Conservation (phyloP, 2,113 vertebrate species). For the Arvicanthis niloticus region DNA sequence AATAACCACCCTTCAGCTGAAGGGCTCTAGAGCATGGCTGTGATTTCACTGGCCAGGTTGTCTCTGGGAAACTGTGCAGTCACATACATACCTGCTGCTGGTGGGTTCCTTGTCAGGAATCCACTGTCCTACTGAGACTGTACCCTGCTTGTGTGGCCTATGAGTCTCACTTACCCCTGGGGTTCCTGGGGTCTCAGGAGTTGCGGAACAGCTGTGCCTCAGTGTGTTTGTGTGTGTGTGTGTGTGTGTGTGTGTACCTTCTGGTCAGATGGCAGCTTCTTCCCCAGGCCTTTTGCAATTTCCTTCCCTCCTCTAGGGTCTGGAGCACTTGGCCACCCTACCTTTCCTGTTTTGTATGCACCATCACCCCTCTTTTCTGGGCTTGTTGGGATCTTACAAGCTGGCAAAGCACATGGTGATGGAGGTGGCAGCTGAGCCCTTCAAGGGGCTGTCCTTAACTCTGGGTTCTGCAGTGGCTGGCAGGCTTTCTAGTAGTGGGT, state of each 20-base stretch:
- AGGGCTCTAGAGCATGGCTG: background rate
- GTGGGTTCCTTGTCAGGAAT: background rate
- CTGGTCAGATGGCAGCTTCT: background rate
- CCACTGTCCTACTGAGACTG: background rate
- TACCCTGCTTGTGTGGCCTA: background rate
- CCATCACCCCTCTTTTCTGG: background rate
- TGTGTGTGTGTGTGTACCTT: too few relatives aligned
- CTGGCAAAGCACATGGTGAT: too few relatives aligned
- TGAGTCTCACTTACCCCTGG: background rate
- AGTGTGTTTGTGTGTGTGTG: too few relatives aligned
- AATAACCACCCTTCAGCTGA: background rate
- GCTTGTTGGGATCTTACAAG: background rate
- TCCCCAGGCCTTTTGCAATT: background rate
- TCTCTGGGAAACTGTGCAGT: background rate
- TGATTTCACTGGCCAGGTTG: background rate
- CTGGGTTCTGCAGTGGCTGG: background rate
- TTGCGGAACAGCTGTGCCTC: background rate
- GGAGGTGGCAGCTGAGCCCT: background rate
- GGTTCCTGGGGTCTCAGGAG: background rate
- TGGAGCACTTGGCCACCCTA: background rate
- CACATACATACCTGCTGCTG: background rate
- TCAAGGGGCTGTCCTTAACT: background rate
- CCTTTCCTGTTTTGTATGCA: background rate
- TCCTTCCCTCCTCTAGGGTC: background rate
- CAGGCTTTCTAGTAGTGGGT: too few relatives aligned